Conservation (phyloP, 2,888 invertebrate genomes). For the Ophraella communa region DNA sequence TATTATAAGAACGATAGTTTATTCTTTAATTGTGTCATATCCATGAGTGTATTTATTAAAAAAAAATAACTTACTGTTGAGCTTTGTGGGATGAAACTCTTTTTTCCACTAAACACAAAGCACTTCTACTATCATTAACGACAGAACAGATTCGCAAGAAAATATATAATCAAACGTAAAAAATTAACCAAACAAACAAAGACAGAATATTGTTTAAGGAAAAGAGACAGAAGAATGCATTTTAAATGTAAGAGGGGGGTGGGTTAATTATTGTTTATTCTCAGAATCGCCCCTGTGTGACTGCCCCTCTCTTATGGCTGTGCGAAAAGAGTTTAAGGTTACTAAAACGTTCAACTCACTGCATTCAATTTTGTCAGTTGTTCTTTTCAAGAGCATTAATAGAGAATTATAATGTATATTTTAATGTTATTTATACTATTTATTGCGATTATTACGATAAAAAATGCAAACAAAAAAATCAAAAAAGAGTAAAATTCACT, state of each 20-base stretch:
- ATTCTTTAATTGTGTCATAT: too few species aligned
- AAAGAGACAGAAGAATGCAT: conserved; percentile 5
- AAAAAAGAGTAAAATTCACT: too few species aligned
- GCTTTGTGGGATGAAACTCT: too few species aligned
- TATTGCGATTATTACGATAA: too few species aligned
- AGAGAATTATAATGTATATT: too few species aligned
- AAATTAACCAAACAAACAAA: background rate
- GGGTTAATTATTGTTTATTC: background rate
- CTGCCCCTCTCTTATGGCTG: background rate
- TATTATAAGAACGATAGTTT: too few species aligned
- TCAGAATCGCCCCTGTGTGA: background rate
- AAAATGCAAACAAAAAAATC: too few species aligned
- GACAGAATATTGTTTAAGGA: background rate
- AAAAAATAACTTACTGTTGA: too few species aligned
- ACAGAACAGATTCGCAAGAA: conserved; percentile 4
- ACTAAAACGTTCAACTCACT: background rate
- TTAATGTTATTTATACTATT: too few species aligned
- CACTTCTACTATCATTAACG: conserved; percentile 4
- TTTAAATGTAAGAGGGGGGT: background rate
- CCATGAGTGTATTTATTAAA: too few species aligned
- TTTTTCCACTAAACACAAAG: background rate
- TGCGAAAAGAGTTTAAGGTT: background rate
- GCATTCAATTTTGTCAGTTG: background rate
- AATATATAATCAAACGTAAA: conserved; percentile 17
- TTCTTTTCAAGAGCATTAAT: background rate